Conservation (phyloP, 1,140 invertebrate species). For the Drosophila baimaii region DNA sequence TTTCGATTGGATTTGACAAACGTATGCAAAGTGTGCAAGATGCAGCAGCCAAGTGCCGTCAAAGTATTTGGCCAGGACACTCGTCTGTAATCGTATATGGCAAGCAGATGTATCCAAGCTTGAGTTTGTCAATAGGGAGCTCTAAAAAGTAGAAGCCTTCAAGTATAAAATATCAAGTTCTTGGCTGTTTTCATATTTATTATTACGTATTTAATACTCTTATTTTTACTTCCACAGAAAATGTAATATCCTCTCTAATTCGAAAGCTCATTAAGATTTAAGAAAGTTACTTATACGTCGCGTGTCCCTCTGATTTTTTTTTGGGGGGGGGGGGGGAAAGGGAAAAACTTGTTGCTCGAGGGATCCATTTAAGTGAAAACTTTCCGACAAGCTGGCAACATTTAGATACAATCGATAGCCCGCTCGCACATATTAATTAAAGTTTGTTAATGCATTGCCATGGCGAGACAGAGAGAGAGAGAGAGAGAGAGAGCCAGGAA, state of each 20-base stretch:
- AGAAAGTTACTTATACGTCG: not conserved
- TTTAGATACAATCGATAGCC: slow-evolving; percentile 35
- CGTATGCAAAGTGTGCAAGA: slow-evolving; percentile 43
- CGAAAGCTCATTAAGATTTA: slow-evolving; percentile 15
- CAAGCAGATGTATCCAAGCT: not conserved
- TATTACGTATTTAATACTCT: not conserved
- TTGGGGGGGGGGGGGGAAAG: too few relatives aligned
- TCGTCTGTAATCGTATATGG: slow-evolving; percentile 28
- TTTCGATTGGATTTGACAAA: slow-evolving; percentile 49
- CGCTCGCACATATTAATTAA: slow-evolving; percentile 41
- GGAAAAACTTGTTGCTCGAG: slow-evolving; percentile 47
- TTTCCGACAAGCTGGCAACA: slow-evolving; percentile 25
- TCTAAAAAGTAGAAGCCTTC: not conserved
- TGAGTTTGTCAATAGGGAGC: not conserved
- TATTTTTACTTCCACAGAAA: not conserved
- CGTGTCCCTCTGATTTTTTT: not conserved
- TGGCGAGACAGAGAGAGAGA: not conserved
- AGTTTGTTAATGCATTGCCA: slow-evolving; percentile 50
- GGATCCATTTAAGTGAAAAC: slow-evolving; percentile 39
- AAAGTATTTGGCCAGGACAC: slow-evolving; percentile 29
- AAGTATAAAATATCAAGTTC: not conserved
- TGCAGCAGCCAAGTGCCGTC: slow-evolving; percentile 30
- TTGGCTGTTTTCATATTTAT: not conserved
- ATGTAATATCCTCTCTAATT: not conserved
- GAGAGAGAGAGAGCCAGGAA: slow-evolving; percentile 2